Base-by-base conservation (phyloP, 2,797 vertebrate genomes). In the Euphonia xanthogaster region DNA sequence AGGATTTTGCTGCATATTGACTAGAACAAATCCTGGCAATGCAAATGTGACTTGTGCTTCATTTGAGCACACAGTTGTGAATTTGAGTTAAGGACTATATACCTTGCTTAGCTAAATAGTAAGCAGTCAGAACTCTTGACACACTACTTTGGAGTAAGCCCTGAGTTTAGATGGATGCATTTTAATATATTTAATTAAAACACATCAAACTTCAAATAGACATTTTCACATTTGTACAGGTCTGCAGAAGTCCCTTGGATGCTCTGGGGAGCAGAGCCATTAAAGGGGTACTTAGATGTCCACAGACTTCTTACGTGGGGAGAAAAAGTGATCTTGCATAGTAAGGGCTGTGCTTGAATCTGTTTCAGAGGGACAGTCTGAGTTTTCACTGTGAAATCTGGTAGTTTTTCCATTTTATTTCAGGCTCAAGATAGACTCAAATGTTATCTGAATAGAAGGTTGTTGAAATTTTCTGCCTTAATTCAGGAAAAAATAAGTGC, bases 1-100 rank as follows among this genome's bases (percentile, higher is more conserved):
- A 74, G 39, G 54, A 74, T 96, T 96, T 96, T 76, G 54, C 67
- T 93, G 63, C 45, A 50, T 82, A 4, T 65, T 70, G 67, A 87
- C 27, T 6, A 66, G 61, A 18, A 51, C 62, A 85, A 92, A 92
- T 85, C 54, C 77, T 62, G 33, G 67, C 42, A 20, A 37, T 50
- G 45, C 45, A 83, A 65, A 71, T 44, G 53, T 70, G 65, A 53
- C n/a, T 84, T 72, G 33, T 78, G 60, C 63, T 92, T 85, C 77
- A 14, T 82, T 42, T 67, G 74, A 66, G 57, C 67, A 27, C 55
- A 35, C 53, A 3, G 8, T 73, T 73, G 74, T 82, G 71, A 74
- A 57, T 87, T 82, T 67, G 63, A 79, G 48, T 75, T 57, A 63
- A 67, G 90, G 91, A 9, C 51, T 82, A 17, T 3, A 28, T 80